A percentile compares a stretch with the other conserved stretches of the same genome.
These are phyloP conservation scores for Drosophila mayaguana DNA, from an alignment of 2,888 invertebrate species.

Conservation along the genomic window DNA sequence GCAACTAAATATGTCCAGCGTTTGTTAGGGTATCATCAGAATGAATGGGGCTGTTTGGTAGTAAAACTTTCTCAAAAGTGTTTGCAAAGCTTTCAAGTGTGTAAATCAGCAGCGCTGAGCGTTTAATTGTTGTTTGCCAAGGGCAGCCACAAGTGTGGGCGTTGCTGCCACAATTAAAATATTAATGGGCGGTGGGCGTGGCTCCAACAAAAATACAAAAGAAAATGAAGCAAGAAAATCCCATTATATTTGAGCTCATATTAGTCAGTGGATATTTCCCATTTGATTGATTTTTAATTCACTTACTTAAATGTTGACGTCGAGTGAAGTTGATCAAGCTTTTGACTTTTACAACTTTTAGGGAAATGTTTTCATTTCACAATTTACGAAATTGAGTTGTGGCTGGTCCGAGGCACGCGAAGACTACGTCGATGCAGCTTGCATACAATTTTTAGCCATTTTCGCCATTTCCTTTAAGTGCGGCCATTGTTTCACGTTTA, in stretches of 20 bases:
- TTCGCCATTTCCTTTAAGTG: slow-evolving; percentile 79
- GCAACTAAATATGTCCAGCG: neutral
- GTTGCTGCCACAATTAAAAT: slow-evolving; percentile 58
- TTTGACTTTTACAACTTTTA: slow-evolving; percentile 15
- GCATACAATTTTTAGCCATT: slow-evolving; percentile 79
- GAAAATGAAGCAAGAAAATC: neutral
- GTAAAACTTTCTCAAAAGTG: slow-evolving; percentile 59
- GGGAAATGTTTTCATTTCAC: slow-evolving; percentile 49
- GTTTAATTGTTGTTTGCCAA: slow-evolving; percentile 73
- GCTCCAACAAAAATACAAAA: neutral
- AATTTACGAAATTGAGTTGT: slow-evolving; percentile 28
- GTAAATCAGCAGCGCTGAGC: slow-evolving; percentile 66
- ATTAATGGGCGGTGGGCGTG: slow-evolving; percentile 37
- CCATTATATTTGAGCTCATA: neutral
- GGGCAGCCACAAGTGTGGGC: slow-evolving; percentile 49
- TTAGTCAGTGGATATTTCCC: neutral
- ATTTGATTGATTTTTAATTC: slow-evolving; percentile 5
- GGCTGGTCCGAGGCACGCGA: slow-evolving; percentile 3
- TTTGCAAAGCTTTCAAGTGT: slow-evolving; percentile 65
- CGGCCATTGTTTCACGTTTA: slow-evolving; percentile 76
- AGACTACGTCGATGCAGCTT: slow-evolving; percentile 49
- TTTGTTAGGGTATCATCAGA: neutral
- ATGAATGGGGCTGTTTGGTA: slow-evolving; percentile 43
- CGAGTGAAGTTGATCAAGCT: slow-evolving; percentile 21
- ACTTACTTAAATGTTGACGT: neutral